Conservation (phyloP, 2,888 invertebrate genomes). For the Hemicrepidius hirtus region DNA sequence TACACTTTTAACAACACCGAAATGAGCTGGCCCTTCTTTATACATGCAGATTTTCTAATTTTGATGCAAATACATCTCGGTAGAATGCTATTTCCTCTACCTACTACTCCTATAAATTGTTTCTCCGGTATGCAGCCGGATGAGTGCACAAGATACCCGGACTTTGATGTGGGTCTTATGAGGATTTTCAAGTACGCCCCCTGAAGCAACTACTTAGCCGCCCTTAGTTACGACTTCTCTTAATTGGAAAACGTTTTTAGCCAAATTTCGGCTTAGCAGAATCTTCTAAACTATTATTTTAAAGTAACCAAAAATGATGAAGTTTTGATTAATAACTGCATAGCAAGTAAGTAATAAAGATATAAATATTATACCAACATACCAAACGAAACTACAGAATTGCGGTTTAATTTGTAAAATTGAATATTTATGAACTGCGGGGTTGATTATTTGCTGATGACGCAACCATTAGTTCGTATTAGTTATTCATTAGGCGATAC, state of each 20-base stretch:
- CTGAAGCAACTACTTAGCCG: constrained; percentile 19
- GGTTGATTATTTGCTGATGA: constrained; percentile 9
- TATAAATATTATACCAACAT: not conserved
- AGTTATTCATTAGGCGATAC: constrained; percentile 6
- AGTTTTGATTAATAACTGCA: too few relatives aligned
- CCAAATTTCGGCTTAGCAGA: not conserved
- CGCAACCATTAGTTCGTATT: constrained; percentile 1
- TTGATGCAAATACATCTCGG: constrained; percentile 31
- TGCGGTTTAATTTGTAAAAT: constrained; percentile 19
- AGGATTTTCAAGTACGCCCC: constrained; percentile 21
- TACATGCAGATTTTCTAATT: constrained; percentile 28
- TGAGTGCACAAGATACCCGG: constrained; percentile 39
- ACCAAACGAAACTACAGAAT: not conserved
- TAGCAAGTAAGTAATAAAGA: not conserved
- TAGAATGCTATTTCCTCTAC: constrained; percentile 34
- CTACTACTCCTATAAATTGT: constrained; percentile 34
- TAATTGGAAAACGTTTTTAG: constrained; percentile 26
- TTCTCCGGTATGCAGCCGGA: constrained; percentile 37
- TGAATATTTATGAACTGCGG: constrained; percentile 9
- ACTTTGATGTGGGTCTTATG: constrained; percentile 41
- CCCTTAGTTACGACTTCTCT: constrained; percentile 26
- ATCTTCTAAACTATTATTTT: not conserved
- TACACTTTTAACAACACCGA: not conserved
- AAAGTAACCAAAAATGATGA: too few relatives aligned
- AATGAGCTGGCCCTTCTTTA: constrained; percentile 8